Base-by-base conservation (phyloP, 23 tunicate species). In the Styela plicata region DNA sequence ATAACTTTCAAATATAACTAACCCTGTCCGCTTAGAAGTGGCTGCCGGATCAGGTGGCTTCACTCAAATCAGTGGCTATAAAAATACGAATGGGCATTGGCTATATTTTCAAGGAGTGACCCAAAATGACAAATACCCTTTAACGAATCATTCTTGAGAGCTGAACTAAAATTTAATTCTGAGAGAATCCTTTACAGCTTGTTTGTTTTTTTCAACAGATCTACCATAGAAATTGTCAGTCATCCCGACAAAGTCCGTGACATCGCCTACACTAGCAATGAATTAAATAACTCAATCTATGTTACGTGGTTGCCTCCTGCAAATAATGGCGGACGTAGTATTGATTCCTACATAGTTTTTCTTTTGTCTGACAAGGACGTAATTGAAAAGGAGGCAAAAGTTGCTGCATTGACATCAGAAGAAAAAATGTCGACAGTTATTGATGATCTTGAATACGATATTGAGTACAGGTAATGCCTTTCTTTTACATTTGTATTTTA, bases 131-230 rank as follows among this genome's bases (percentile, higher is more conserved):
- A n/a, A n/a, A n/a, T n/a, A n/a, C n/a, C n/a, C n/a, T n/a, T n/a
- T n/a, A n/a, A n/a, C n/a, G n/a, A n/a, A n/a, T n/a, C n/a, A n/a
- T n/a, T n/a, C n/a, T n/a, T n/a, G n/a, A n/a, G n/a, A n/a, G n/a
- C n/a, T n/a, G n/a, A n/a, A n/a, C n/a, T n/a, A n/a, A n/a, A n/a
- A n/a, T n/a, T n/a, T n/a, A n/a, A n/a, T n/a, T n/a, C n/a, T n/a
- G n/a, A n/a, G n/a, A n/a, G n/a, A n/a, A n/a, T n/a, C n/a, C n/a
- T n/a, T n/a, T n/a, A n/a, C n/a, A n/a, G n/a, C n/a, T n/a, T n/a
- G n/a, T n/a, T n/a, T n/a, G n/a, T n/a, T n/a, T n/a, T 31, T 23
- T 80, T 80, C 30, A 2, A 65, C 79, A 85, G 89, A 33, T 79
- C 83, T 73, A 68, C 34, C 32, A 63, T 85, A 0, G 74, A 32